phyloP scores from a whole-genome alignment of 2,797 vertebrate genomes.

The Ptychobarbus kaznakovi region DNA sequence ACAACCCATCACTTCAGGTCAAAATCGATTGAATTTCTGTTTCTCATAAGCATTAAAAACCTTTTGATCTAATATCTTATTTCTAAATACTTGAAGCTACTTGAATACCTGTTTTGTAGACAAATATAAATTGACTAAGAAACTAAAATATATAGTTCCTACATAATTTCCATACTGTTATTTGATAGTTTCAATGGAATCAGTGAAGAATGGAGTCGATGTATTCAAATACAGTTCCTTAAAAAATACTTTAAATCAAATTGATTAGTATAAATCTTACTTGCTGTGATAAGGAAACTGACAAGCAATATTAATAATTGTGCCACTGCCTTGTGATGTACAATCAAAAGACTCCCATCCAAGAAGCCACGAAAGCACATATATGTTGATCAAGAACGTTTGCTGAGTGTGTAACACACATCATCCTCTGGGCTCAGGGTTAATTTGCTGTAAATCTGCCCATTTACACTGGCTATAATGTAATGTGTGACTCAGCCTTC shows the following conservation, averaged over 20 bases:
- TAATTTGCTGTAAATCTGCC: constrained; percentile 1
- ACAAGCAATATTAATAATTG: not conserved
- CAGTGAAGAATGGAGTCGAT: not conserved
- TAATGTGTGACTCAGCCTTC: not conserved
- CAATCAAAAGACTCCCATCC: not conserved
- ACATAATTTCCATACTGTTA: not conserved
- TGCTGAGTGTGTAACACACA: not conserved
- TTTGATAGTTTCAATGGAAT: not conserved
- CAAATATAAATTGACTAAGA: not conserved
- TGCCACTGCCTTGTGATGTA: not conserved
- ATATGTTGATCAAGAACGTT: constrained; percentile 6
- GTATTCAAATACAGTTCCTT: not conserved
- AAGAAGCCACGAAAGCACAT: not conserved
- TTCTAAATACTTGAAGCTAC: not conserved
- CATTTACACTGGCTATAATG: too few relatives aligned
- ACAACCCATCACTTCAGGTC: not conserved
- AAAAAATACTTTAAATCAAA: not conserved
- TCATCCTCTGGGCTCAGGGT: not conserved
- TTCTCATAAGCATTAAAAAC: not conserved
- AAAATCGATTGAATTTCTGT: not conserved
- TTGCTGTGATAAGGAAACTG: not conserved
- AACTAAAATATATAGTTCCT: not conserved
- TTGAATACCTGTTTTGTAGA: not conserved
- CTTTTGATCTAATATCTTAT: not conserved
- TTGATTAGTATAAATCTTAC: not conserved